Evolutionary conservation across 1,140 invertebrate genomes (phyloP).

Genomic region (Danaus plexippus): DNA sequence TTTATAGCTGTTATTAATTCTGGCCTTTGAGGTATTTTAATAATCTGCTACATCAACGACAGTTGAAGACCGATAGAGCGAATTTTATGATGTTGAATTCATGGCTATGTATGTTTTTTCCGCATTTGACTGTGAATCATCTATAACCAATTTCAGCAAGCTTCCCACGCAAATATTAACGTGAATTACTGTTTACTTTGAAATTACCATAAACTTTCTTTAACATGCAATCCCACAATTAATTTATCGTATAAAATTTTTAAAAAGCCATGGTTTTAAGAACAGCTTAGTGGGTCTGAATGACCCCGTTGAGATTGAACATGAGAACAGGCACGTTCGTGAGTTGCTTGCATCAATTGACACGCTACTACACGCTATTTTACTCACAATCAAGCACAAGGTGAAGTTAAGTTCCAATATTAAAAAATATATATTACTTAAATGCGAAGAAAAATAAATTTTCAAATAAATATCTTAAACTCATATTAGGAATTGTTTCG

Average conservation of each 20-base stretch:
- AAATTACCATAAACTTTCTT: conserved; percentile 1
- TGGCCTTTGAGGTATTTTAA: conserved; percentile 13
- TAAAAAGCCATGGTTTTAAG: conserved; percentile 1
- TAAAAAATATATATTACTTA: too few relatives aligned
- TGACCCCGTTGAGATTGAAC: conserved; percentile 44
- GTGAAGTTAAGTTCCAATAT: conserved; percentile 18
- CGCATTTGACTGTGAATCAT: too few relatives aligned
- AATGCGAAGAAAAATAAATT: too few relatives aligned
- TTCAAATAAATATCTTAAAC: too few relatives aligned
- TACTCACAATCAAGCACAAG: conserved; percentile 53
- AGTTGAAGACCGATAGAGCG: background rate
- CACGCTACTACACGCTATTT: conserved; percentile 49
- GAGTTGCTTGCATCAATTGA: conserved; percentile 30
- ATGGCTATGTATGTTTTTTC: too few relatives aligned
- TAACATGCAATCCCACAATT: background rate
- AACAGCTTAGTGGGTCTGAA: conserved; percentile 19
- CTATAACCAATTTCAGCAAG: too few relatives aligned
- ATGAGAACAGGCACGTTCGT: conserved; percentile 55
- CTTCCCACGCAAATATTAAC: background rate
- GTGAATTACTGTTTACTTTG: background rate
- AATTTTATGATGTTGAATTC: too few relatives aligned
- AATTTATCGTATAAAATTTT: conserved; percentile 5
- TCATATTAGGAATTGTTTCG: too few relatives aligned
- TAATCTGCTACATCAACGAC: conserved; percentile 6
- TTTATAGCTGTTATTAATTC: conserved; percentile 28